Percentiles rank a stretch among this genome's conserved stretches.
Conservation (phyloP, 2,113 vertebrate species). For the Sphaerodactylus townsendi region DNA sequence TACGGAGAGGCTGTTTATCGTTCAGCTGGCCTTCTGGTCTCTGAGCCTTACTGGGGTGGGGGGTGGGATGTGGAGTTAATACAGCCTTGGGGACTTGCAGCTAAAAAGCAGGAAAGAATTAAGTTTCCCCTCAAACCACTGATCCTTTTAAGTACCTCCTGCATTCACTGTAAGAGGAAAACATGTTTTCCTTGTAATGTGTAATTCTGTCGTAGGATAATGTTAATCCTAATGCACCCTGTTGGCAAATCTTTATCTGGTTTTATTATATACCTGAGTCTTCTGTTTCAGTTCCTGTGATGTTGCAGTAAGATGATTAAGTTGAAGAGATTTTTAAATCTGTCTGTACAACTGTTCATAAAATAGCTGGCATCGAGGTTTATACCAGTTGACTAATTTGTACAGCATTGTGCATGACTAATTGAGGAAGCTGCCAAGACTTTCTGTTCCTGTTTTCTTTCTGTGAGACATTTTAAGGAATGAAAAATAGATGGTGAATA, state of each 20-base stretch:
- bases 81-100: neutral
- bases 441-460: too few species aligned
- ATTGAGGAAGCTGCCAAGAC: too few species aligned
- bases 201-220: neutral
- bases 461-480: too few species aligned
- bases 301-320: neutral
- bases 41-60: neutral
- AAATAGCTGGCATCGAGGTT: neutral
- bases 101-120: neutral
- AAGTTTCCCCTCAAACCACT: neutral
- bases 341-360: neutral
- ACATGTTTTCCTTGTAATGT: neutral
- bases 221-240: neutral
- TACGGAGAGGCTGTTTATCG: neutral
- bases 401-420: neutral
- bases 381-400: neutral
- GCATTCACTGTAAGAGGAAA: neutral
- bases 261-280: neutral
- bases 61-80: too few species aligned
- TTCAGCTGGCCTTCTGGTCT: neutral
- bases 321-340: neutral
- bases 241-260: neutral
- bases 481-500: neutral
- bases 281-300: neutral
- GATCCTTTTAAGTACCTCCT: neutral